Evolutionary conservation across 2,797 vertebrate species (phyloP).

Genomic region (Lutjanus campechanus): DNA sequence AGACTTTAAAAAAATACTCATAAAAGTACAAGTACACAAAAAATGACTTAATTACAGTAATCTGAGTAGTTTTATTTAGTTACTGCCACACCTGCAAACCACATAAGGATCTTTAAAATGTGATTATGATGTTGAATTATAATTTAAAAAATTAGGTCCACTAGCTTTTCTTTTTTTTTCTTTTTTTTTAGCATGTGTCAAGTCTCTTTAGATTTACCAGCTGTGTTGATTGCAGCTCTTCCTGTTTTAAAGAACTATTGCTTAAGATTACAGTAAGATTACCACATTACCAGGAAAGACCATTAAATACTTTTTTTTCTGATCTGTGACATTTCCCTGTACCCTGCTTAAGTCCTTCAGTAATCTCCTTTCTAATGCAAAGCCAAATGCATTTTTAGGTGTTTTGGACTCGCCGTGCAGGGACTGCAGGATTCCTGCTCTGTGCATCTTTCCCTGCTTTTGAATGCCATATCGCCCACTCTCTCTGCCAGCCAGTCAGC

Average conservation of each 20-base stretch:
- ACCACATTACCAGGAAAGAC: constrained; percentile 52
- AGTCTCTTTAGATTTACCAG: constrained; percentile 25
- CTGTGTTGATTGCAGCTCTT: constrained; percentile 59
- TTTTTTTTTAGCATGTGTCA: constrained; percentile 7
- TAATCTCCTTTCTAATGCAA: constrained; percentile 30
- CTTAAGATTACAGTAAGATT: constrained; percentile 70
- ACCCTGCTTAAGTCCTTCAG: neutral
- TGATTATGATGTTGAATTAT: neutral
- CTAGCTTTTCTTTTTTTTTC: neutral
- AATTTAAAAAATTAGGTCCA: neutral
- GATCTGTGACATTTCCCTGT: constrained; percentile 25
- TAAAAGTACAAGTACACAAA: no score
- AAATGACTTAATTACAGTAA: no score
- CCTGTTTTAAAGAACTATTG: constrained; percentile 71
- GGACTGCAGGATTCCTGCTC: constrained; percentile 48
- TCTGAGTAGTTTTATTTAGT: no score
- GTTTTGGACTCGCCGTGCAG: constrained; percentile 65
- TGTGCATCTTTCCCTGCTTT: constrained; percentile 64
- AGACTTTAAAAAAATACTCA: no score
- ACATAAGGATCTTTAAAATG: neutral
- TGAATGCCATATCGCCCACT: constrained; percentile 71
- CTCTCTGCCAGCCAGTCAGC: constrained; percentile 72
- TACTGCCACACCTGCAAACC: no score
- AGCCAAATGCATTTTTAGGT: constrained; percentile 38
- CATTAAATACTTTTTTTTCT: neutral